phyloP scores from a whole-genome alignment of 2,888 invertebrate species.

The Augochlorella aurata region DNA sequence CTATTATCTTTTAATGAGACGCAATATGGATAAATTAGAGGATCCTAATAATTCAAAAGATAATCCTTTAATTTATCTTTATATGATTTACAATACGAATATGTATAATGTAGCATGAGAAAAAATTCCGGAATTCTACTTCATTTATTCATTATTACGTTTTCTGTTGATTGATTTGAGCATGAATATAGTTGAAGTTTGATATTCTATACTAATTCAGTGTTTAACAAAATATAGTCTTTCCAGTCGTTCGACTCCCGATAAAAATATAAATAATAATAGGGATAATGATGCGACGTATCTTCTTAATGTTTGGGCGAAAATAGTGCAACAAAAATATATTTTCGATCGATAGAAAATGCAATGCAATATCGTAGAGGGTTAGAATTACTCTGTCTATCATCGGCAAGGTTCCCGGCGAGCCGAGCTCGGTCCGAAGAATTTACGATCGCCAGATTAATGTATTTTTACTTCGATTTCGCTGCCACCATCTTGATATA shows the following conservation, averaged over 20 bases:
- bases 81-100: too few species aligned
- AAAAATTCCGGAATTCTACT: too few species aligned
- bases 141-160: too few species aligned
- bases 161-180: neutral
- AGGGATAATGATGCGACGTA: neutral
- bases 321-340: neutral
- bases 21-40: neutral
- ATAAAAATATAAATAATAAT: neutral
- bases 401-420: neutral
- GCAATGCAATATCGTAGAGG: neutral
- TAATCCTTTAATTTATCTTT: neutral
- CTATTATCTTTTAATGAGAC: neutral
- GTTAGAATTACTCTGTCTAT: neutral
- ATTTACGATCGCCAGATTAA: neutral
- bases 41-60: neutral
- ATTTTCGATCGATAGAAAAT: neutral
- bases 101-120: too few species aligned
- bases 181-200: neutral
- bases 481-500: neutral
- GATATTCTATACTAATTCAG: neutral
- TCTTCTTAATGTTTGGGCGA: neutral
- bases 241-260: neutral
- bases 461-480: conserved; percentile 2
- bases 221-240: neutral
- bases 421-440: neutral